Evolutionary conservation across 2,113 vertebrate species (phyloP).

Genomic region (Xiphophorus hellerii): DNA sequence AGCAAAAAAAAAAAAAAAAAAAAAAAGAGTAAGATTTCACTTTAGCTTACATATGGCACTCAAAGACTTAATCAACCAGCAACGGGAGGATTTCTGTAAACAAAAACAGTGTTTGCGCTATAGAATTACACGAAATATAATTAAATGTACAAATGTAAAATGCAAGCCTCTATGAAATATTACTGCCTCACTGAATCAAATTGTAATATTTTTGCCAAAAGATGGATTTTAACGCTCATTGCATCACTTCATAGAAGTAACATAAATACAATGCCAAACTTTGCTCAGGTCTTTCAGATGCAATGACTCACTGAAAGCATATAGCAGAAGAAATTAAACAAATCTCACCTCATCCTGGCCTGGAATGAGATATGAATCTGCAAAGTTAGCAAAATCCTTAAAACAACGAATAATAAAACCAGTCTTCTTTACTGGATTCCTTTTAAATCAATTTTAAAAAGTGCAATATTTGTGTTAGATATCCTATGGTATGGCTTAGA

Average conservation of each 20-base stretch:
- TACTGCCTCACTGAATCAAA: conserved; percentile 13
- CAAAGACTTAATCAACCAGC: conserved; percentile 1
- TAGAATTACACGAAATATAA: not conserved
- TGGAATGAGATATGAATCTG: conserved; percentile 6
- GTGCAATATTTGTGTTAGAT: conserved; percentile 34
- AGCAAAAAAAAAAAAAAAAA: conserved; percentile 51
- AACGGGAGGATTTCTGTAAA: not conserved
- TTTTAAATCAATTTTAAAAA: conserved; percentile 27
- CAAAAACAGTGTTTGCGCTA: not conserved
- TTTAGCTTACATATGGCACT: conserved; percentile 28
- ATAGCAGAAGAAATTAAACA: not conserved
- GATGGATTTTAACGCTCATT: conserved; percentile 18
- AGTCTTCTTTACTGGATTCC: not conserved
- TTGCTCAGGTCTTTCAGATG: conserved; percentile 24
- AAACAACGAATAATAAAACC: not conserved
- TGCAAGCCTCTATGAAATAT: not conserved
- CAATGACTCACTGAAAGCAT: conserved; percentile 30
- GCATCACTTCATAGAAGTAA: conserved; percentile 69
- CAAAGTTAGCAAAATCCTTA: not conserved
- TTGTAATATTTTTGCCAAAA: conserved; percentile 23
- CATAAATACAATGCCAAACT: conserved; percentile 38
- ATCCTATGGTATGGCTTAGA: conserved; percentile 36
- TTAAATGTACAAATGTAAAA: conserved; percentile 7
- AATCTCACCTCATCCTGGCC: not conserved
- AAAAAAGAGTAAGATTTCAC: conserved; percentile 7